Conservation (phyloP, 2,888 invertebrate species). For the Sepioteuthis lessoniana region DNA sequence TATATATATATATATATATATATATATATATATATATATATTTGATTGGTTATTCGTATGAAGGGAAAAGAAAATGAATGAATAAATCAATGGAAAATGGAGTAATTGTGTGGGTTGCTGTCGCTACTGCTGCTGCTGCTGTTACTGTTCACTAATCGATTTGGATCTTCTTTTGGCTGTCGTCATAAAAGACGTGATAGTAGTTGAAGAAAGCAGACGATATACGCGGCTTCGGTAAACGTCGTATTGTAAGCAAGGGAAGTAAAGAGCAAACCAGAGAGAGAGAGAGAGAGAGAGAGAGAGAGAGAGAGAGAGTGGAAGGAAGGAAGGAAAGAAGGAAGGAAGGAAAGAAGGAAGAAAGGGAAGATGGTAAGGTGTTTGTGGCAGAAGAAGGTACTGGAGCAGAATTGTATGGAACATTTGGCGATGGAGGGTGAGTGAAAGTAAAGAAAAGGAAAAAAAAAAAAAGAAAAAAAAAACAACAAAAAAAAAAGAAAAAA, state of each 20-base stretch:
- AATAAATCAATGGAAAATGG: conserved; percentile 33
- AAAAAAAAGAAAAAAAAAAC: too few species aligned
- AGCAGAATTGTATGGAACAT: too few species aligned
- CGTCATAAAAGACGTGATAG: background rate
- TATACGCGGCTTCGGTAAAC: background rate
- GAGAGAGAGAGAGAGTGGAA: background rate
- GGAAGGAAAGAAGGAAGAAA: too few species aligned
- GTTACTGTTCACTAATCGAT: background rate
- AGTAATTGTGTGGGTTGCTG: background rate
- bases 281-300: background rate
- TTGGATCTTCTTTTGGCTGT: background rate
- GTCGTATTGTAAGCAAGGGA: background rate
- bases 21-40: background rate
- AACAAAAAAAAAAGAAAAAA: too few species aligned
- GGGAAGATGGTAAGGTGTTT: too few species aligned
- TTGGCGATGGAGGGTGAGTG: too few species aligned
- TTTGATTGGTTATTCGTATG: conserved; percentile 14
- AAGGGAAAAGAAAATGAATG: background rate
- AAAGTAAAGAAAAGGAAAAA: too few species aligned
- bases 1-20: background rate
- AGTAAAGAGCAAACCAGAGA: background rate
- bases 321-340: background rate
- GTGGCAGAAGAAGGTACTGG: too few species aligned
- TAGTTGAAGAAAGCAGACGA: background rate
- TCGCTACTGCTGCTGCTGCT: background rate